Conservation (phyloP, 2,888 invertebrate species). For the Ferrisia virgata region DNA sequence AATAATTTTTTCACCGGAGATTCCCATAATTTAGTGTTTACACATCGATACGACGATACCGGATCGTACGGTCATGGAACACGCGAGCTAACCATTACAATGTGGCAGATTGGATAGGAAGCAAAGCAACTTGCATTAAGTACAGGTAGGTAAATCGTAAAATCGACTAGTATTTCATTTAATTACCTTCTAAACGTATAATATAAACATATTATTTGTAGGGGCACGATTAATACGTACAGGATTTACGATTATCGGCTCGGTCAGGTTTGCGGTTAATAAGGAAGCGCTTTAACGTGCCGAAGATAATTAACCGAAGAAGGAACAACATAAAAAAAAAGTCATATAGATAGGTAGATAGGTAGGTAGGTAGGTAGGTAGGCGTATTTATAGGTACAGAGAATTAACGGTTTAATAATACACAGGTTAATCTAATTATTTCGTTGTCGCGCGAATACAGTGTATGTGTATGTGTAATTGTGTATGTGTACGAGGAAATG, state of each 20-base stretch:
- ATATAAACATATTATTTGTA: background rate
- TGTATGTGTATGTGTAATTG: too few relatives aligned
- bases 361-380: too few relatives aligned
- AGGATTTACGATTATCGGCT: background rate
- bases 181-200: background rate
- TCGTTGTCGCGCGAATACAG: too few relatives aligned
- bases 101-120: background rate
- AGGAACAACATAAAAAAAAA: background rate
- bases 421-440: constrained; percentile 11
- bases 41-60: too few relatives aligned
- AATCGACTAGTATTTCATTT: background rate
- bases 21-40: too few relatives aligned
- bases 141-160: background rate
- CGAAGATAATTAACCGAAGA: background rate
- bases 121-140: background rate
- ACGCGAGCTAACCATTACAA: background rate
- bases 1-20: too few relatives aligned
- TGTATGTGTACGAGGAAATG: background rate
- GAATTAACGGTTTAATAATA: background rate
- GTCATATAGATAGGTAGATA: background rate
- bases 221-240: background rate
- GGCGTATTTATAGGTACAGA: background rate
- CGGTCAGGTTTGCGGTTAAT: background rate
- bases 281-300: background rate
- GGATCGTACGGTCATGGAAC: background rate